A percentile compares a stretch with the other conserved stretches of the same genome.
Evolutionary conservation across 2,888 invertebrate genomes (phyloP).

Genomic region (Spodoptera exigua): DNA sequence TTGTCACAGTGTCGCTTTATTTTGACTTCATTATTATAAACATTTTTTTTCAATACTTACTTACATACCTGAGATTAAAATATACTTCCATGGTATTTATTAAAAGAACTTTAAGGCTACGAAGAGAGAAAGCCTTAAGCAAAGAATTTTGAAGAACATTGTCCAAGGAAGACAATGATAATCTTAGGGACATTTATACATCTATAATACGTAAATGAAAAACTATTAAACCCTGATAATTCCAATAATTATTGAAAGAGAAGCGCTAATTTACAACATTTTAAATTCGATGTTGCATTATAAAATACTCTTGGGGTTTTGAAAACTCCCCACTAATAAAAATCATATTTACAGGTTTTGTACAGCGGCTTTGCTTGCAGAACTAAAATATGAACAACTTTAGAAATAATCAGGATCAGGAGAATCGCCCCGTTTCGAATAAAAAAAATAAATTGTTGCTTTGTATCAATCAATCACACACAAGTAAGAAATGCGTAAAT

Average conservation of each 20-base stretch:
- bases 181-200: slow-evolving; percentile 70
- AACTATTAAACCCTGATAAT: slow-evolving; percentile 87
- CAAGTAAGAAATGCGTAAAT: slow-evolving; percentile 15
- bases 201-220: slow-evolving; percentile 78
- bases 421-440: slow-evolving; percentile 35
- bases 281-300: slow-evolving; percentile 86
- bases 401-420: slow-evolving; percentile 5
- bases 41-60: slow-evolving; percentile 82
- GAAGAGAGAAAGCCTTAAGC: slow-evolving; percentile 79
- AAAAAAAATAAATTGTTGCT: slow-evolving; percentile 35
- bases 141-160: slow-evolving; percentile 73
- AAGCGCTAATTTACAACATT: slow-evolving; percentile 84
- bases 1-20: slow-evolving; percentile 89
- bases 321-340: slow-evolving; percentile 69
- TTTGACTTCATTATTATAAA: slow-evolving; percentile 87
- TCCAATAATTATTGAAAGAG: slow-evolving; percentile 86
- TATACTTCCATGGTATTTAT: slow-evolving; percentile 68
- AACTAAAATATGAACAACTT: slow-evolving; percentile 16
- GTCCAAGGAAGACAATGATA: slow-evolving; percentile 71
- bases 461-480: slow-evolving; percentile 11
- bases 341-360: slow-evolving; percentile 60
- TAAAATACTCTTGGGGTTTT: slow-evolving; percentile 77
- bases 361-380: slow-evolving; percentile 51
- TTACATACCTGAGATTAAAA: slow-evolving; percentile 73
- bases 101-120: slow-evolving; percentile 70